These are phyloP conservation scores for Taenioides sp. DNA, from an alignment of 2,797 vertebrate genomes.

Conservation along the genomic window DNA sequence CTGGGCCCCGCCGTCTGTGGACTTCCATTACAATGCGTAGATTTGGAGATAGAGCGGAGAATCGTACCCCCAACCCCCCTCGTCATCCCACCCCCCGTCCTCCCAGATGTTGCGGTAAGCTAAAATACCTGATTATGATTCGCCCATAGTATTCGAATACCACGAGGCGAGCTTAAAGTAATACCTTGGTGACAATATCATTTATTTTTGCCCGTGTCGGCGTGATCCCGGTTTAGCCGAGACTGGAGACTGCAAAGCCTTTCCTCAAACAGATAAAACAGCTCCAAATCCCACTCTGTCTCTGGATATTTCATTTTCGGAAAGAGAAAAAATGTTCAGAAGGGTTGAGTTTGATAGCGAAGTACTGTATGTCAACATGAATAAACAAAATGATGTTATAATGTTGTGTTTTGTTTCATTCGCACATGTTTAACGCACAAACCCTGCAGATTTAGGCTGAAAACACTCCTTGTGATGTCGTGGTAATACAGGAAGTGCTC, in stretches of 20 bases:
- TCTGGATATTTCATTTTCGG: slow-evolving; percentile 16
- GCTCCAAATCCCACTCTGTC: slow-evolving; percentile 17
- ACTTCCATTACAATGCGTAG: slow-evolving; percentile 94
- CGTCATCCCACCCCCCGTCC: slow-evolving; percentile 46
- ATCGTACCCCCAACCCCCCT: slow-evolving; percentile 81
- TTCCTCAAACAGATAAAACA: slow-evolving; percentile 88
- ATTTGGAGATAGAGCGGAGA: slow-evolving; percentile 88
- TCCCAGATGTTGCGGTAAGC: slow-evolving; percentile 89
- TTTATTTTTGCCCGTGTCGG: slow-evolving; percentile 92
- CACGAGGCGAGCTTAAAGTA: slow-evolving; percentile 91
- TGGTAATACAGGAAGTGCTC: too few relatives aligned
- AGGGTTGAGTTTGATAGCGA: not conserved
- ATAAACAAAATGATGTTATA: too few relatives aligned
- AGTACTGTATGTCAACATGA: not conserved
- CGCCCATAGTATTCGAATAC: slow-evolving; percentile 88
- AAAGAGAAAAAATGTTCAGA: not conserved
- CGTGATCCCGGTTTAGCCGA: slow-evolving; percentile 91
- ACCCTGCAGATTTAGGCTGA: too few relatives aligned
- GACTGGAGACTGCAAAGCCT: slow-evolving; percentile 87
- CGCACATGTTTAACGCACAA: too few relatives aligned
- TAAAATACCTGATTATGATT: slow-evolving; percentile 99
- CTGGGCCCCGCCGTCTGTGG: slow-evolving; percentile 91
- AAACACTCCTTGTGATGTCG: too few relatives aligned
- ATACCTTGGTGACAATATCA: slow-evolving; percentile 96
- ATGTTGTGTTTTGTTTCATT: not conserved